Evolutionary conservation across 2,888 invertebrate species (phyloP).

Genomic region (Eupithecia inturbata): DNA sequence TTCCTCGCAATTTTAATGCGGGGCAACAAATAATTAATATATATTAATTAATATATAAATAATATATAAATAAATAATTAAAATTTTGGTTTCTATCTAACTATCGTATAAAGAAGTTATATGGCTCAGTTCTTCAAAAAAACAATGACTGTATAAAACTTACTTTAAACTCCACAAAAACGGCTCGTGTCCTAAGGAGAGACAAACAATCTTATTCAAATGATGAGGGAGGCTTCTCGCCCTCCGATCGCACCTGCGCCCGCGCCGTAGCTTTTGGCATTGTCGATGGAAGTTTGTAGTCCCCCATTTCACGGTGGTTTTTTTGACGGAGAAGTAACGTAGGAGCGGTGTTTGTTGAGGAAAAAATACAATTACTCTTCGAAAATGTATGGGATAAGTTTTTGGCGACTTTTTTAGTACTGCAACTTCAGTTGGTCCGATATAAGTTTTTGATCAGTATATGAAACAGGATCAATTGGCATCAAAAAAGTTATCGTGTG

Average conservation of each 20-base stretch:
- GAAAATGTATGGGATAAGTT: too few species aligned
- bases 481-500: too few species aligned
- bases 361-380: too few species aligned
- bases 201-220: constrained; percentile 70
- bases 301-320: too few species aligned
- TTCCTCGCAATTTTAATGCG: background rate
- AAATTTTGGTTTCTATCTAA: background rate
- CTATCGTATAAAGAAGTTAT: constrained; percentile 15
- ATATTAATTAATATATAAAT: too few species aligned
- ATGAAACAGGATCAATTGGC: too few species aligned
- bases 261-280: constrained; percentile 1
- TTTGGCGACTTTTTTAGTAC: too few species aligned
- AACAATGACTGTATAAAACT: constrained; percentile 54
- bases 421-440: too few species aligned
- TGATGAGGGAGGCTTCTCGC: constrained; percentile 62
- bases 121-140: constrained; percentile 48
- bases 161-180: constrained; percentile 52
- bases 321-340: too few species aligned
- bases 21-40: too few species aligned
- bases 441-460: too few species aligned
- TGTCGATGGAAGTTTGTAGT: constrained; percentile 10
- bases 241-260: constrained; percentile 64
- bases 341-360: too few species aligned
- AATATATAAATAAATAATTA: background rate
- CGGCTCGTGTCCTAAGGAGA: constrained; percentile 49